Conservation (phyloP, 2,113 vertebrate genomes). For the Sphaerodactylus townsendi region DNA sequence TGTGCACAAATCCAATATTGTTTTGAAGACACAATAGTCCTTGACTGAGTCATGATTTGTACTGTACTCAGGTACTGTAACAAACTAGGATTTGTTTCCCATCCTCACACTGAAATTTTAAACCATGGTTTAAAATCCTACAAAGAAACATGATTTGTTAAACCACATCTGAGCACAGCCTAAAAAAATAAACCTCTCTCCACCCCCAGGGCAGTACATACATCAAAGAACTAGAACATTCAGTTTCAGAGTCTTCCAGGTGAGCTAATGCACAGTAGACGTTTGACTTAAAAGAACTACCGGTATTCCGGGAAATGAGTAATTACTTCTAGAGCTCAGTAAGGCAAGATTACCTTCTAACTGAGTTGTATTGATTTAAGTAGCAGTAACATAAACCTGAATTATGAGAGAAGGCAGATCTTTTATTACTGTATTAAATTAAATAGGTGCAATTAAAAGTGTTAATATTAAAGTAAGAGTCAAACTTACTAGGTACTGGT, state of each 20-base stretch:
- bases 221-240: background rate
- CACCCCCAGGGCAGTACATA: background rate
- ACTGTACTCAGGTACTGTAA: too few species aligned
- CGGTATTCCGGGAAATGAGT: background rate
- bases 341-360: background rate
- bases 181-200: background rate
- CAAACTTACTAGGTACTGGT: slow-evolving; percentile 87
- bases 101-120: too few species aligned
- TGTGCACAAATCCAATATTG: too few species aligned
- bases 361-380: background rate
- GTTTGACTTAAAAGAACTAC: background rate
- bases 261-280: background rate
- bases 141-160: too few species aligned
- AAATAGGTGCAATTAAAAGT: background rate
- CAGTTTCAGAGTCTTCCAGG: background rate
- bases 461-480: slow-evolving; percentile 10
- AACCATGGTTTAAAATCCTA: too few species aligned
- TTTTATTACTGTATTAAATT: background rate
- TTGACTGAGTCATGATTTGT: too few species aligned
- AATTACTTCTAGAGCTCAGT: background rate
- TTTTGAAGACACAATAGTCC: too few species aligned
- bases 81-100: too few species aligned
- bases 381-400: background rate
- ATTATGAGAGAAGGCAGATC: background rate
- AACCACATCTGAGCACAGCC: too few species aligned